Evolutionary conservation across 1,140 invertebrate species (phyloP).

Genomic region (Magallana ariakensis): DNA sequence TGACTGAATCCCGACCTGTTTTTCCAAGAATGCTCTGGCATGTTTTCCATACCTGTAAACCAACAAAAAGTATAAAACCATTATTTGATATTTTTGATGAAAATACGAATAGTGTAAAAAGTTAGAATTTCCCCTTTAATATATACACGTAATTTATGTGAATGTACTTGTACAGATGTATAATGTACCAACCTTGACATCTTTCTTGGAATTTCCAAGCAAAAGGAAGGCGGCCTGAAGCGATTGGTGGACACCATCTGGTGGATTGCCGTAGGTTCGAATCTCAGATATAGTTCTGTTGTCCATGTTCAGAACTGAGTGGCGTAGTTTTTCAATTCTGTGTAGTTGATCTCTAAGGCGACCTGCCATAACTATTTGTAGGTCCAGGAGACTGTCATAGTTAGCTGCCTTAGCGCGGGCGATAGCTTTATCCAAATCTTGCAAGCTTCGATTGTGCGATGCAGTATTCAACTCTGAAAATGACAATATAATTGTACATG

Average conservation of each 20-base stretch:
- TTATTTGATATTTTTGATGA: too few species aligned
- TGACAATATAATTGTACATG: background rate
- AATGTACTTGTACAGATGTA: too few species aligned
- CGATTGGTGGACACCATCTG: slow-evolving; percentile 72
- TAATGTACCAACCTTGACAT: slow-evolving; percentile 65
- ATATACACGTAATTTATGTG: too few species aligned
- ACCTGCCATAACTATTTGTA: slow-evolving; percentile 71
- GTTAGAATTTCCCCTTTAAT: too few species aligned
- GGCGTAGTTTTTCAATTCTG: slow-evolving; percentile 74
- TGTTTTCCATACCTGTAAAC: slow-evolving; percentile 70
- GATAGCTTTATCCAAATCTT: slow-evolving; percentile 68
- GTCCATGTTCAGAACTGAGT: slow-evolving; percentile 74
- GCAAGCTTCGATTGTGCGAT: slow-evolving; percentile 66
- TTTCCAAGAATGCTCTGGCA: slow-evolving; percentile 72
- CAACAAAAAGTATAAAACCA: background rate
- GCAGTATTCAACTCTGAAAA: slow-evolving; percentile 70
- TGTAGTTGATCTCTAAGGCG: slow-evolving; percentile 72
- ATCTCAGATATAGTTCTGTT: slow-evolving; percentile 73
- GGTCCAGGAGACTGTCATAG: slow-evolving; percentile 70
- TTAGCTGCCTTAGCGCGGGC: slow-evolving; percentile 68
- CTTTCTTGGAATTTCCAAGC: slow-evolving; percentile 68
- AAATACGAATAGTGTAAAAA: too few species aligned
- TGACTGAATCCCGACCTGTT: slow-evolving; percentile 73
- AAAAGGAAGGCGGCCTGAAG: slow-evolving; percentile 73
- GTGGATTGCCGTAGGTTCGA: slow-evolving; percentile 71